Base-by-base conservation (phyloP, 1,140 invertebrate genomes). In the Bombus fervidus region DNA sequence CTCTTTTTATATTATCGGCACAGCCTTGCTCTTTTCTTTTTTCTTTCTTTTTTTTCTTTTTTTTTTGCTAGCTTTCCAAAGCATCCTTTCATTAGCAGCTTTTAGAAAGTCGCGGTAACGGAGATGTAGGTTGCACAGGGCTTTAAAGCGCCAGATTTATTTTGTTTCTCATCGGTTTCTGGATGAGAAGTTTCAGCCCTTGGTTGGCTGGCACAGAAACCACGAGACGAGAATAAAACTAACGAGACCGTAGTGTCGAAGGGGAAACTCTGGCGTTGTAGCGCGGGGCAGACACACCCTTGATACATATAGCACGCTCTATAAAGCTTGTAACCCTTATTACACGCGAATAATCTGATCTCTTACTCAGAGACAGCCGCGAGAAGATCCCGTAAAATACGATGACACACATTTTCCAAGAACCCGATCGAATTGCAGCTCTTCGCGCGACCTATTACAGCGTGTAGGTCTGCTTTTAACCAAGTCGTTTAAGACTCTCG, bases 211-310 rank as follows among this genome's bases (percentile, higher is more conserved):
- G 47, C 77, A 72, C 76, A 62, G 76, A 80, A 73, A 85, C 69
- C 76, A 28, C 83, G 76, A 80, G 83, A 80, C 66, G 31, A 73
- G 77, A 79, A 85, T 85, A 85, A 85, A 85, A 72, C 68, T 85
- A 83, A 83, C 83, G 75, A 57, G 76, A 80, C 39, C 22, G 39
- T 62, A 47, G 53, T 43, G 64, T 77, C 75, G 68, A 85, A 73
- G 68, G 83, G 57, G 83, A 73, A 79, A 57, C 37, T 83, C 31
- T 39, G n/a, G 47, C 62, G 73, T 75, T 62, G 8, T 53, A 73
- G 37, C 22, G 39, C 39, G 25, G 3, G 22, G 13, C 22, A 80
- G 66, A 80, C 83, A 80, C 83, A 85, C 83, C 83, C 83, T 85
- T 80, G 83, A 8, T 73, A 77, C 76, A 80, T 39, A 80, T 80